Base-by-base conservation (phyloP, 1,140 invertebrate genomes). In the Spodoptera litura region DNA sequence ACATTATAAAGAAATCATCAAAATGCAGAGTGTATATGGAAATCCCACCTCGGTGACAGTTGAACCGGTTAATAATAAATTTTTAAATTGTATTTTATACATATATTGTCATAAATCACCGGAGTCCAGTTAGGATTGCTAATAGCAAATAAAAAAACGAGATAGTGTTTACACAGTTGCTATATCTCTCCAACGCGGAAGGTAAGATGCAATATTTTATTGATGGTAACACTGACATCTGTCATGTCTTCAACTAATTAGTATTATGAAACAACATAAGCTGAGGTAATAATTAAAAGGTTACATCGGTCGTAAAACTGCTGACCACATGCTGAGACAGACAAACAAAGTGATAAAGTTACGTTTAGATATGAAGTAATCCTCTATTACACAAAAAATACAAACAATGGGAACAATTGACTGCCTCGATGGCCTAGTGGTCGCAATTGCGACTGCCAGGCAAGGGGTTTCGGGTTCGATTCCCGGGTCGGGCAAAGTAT, bases 21-120 rank as follows among this genome's bases (percentile, higher is more conserved):
- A 13, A 52, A 52, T 15, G 15, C 4, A 31, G 13, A 27, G 13
- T 68, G 51, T 31, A 52, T 68, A 68, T 68, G 64, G 20, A 64
- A 64, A 64, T 44, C n/a, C 4, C n/a, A 64, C 38, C 38, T 64
- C 13, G 2, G 61, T 49, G 27, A 61, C 61, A 49, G 38, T 27
- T 52, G 9, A 10, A 53, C 49, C 25, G 15, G 35, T 52, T 10
- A 31, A 52, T 27, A 27, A 53, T 52, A 52, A 68, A 68, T 49
- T 49, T 8, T 44, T 44, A 13, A 55, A 55, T 55, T 20, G 3
- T 52, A 52, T 52, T 25, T 8, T 44, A 44, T 44, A 66, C 49
- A 52, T 38, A 68, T 68, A 68, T 20, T 4, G 31, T 20, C 61
- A 68, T 68, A 68, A 68, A 68, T 68, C 64, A 68, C 20, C 6